These are phyloP conservation scores for Phaethornis superciliosus DNA, from an alignment of 2,113 vertebrate genomes.

Conservation along the genomic window DNA sequence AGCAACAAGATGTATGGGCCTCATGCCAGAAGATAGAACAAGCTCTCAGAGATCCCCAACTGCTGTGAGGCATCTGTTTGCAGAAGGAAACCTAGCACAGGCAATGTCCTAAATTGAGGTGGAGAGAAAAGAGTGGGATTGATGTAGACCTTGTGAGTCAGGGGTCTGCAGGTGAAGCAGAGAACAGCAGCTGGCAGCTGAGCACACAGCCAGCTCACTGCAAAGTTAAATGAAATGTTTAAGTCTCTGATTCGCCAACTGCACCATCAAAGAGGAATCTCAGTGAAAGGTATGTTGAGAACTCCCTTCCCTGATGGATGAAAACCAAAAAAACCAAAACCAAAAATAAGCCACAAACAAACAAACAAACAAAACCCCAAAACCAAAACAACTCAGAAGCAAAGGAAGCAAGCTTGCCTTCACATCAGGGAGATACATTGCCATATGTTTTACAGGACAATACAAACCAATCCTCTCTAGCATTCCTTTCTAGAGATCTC, in stretches of 20 bases:
- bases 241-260: neutral
- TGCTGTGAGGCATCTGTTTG: neutral
- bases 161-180: neutral
- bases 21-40: neutral
- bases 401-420: neutral
- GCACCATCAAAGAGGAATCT: neutral
- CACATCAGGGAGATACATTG: neutral
- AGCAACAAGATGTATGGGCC: neutral
- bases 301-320: neutral
- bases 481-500: neutral
- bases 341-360: too few relatives aligned
- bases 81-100: neutral
- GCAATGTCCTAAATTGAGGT: neutral
- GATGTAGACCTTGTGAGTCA: neutral
- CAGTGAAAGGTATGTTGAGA: neutral
- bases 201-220: neutral
- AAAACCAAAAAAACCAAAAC: too few relatives aligned
- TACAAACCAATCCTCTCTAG: neutral
- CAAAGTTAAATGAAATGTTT: neutral
- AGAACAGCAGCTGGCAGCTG: fast-evolving
- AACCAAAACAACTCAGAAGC: neutral
- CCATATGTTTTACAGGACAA: neutral
- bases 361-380: too few relatives aligned
- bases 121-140: neutral
- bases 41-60: fast-evolving